phyloP scores from a whole-genome alignment of 2,797 vertebrate genomes.

The Halcyon chelicuti region DNA sequence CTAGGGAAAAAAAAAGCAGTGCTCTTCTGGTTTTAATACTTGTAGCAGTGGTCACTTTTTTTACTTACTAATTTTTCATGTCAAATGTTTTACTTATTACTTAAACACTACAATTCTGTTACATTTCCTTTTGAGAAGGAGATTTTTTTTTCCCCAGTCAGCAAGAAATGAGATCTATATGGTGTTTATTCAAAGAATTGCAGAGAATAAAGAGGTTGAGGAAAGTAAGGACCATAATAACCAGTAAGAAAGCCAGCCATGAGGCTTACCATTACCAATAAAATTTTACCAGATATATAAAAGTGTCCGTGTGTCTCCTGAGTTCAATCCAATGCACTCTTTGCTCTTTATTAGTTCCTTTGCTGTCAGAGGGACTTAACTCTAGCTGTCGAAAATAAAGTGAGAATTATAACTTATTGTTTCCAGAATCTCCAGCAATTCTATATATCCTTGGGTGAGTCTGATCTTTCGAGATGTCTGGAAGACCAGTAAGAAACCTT shows the following conservation, averaged over 20 bases:
- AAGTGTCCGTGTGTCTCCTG: background rate
- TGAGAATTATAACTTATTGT: slow-evolving; percentile 1
- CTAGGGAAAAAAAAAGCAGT: background rate
- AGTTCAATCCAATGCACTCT: background rate
- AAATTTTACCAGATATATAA: background rate
- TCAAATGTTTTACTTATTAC: background rate
- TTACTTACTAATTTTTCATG: background rate
- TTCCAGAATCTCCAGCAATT: slow-evolving; percentile 1
- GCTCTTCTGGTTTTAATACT: background rate
- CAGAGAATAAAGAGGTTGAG: background rate
- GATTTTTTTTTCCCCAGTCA: background rate
- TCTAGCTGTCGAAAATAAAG: background rate
- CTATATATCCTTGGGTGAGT: background rate
- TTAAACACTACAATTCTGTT: background rate
- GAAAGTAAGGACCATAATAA: background rate
- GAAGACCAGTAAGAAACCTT: background rate
- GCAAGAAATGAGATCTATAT: background rate
- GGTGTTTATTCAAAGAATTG: background rate
- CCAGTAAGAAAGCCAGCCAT: background rate
- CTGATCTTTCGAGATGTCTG: background rate
- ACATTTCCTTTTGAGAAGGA: background rate
- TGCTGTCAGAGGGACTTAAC: background rate
- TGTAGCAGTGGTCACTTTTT: background rate
- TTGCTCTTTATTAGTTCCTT: slow-evolving; percentile 7
- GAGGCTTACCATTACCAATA: background rate